These are phyloP conservation scores for Rotaria sp. DNA, from an alignment of 2,888 invertebrate species.

Conservation along the genomic window DNA sequence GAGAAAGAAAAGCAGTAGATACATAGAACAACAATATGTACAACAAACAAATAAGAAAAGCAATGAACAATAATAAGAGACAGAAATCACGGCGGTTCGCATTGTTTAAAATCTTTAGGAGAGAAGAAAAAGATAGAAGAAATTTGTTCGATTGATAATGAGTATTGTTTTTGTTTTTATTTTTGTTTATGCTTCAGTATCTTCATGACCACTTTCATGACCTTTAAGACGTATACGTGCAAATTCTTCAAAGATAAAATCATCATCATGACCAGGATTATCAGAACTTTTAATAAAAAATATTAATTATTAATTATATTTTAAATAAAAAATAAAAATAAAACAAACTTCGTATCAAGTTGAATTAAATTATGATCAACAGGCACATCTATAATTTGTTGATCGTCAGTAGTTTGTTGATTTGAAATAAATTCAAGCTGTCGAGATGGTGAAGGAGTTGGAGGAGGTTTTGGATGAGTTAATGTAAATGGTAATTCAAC, in stretches of 20 bases:
- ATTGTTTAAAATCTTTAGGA: neutral
- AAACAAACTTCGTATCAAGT: constrained; percentile 65
- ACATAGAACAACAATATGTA: constrained; percentile 19
- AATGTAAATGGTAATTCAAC: constrained; percentile 95
- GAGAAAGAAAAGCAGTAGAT: neutral
- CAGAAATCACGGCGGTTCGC: constrained; percentile 3
- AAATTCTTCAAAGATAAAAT: constrained; percentile 98
- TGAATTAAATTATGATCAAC: constrained; percentile 89
- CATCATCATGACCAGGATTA: constrained; percentile 69
- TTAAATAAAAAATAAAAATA: constrained; percentile 62
- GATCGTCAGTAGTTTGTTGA: neutral
- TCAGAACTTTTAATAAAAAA: neutral
- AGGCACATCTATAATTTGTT: constrained; percentile 57
- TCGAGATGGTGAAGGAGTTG: constrained; percentile 55
- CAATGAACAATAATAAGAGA: neutral
- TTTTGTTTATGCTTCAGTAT: constrained; percentile 34
- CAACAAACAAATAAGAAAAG: constrained; percentile 3
- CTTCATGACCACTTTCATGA: constrained; percentile 53
- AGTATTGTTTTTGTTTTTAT: neutral
- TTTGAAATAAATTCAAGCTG: constrained; percentile 43
- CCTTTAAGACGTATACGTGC: constrained; percentile 85
- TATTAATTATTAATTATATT: constrained; percentile 61
- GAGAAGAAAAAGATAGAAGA: neutral
- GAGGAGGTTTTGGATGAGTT: constrained; percentile 88
- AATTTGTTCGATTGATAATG: neutral